phyloP scores from a whole-genome alignment of 2,113 vertebrate genomes.

The Proteles cristata region DNA sequence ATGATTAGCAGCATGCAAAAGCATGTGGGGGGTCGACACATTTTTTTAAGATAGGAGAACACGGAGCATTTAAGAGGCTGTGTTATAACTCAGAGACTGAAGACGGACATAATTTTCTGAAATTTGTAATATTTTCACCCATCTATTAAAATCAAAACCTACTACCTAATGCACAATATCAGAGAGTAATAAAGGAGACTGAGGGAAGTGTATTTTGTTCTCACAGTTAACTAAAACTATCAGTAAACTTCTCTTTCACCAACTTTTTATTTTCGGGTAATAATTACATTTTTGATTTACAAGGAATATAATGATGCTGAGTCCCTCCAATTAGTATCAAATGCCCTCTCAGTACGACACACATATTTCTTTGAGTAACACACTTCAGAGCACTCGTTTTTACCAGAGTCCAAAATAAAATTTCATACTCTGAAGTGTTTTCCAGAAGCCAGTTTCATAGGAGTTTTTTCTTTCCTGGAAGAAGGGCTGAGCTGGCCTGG shows the following conservation, averaged over 20 bases:
- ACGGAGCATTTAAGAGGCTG: neutral
- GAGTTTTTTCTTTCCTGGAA: neutral
- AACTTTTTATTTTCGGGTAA: neutral
- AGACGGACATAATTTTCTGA: neutral
- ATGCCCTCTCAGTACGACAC: neutral
- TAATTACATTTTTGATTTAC: neutral
- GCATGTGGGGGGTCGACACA: neutral
- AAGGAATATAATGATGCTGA: neutral
- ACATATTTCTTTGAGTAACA: neutral
- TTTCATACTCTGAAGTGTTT: neutral
- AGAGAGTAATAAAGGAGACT: neutral
- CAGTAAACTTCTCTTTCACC: neutral
- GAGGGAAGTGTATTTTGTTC: neutral
- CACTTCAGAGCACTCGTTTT: neutral
- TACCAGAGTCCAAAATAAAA: neutral
- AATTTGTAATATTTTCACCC: neutral
- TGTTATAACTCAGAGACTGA: too few relatives aligned
- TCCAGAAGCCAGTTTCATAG: neutral
- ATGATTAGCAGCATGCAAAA: neutral
- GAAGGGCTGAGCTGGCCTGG: accelerated
- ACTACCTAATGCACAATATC: accelerated
- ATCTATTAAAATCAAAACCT: neutral
- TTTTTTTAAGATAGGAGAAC: neutral
- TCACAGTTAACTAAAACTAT: neutral
- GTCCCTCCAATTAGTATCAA: neutral